Conservation (phyloP, 2,113 vertebrate genomes). For the Cervus canadensis region DNA sequence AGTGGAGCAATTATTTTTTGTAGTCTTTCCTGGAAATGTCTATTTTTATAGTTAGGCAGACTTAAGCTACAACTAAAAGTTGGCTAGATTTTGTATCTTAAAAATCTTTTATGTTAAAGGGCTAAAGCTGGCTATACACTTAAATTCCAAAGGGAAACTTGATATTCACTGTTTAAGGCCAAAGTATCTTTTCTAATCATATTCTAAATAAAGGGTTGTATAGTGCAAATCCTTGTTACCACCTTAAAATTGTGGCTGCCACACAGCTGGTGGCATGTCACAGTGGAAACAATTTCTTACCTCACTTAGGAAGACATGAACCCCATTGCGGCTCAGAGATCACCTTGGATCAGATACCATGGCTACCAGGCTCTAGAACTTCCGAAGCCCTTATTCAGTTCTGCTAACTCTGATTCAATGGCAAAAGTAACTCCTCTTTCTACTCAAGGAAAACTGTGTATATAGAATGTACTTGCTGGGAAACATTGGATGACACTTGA, state of each 20-base stretch:
- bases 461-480: neutral
- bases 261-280: neutral
- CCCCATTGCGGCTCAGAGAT: neutral
- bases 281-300: neutral
- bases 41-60: neutral
- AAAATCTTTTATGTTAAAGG: neutral
- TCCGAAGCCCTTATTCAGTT: neutral
- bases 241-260: neutral
- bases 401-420: neutral
- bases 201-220: neutral
- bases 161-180: slow-evolving; percentile 3
- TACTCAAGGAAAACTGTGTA: neutral
- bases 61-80: neutral
- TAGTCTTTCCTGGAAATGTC: neutral
- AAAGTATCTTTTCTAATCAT: neutral
- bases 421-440: neutral
- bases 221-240: neutral
- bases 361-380: neutral
- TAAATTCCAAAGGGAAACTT: slow-evolving; percentile 16
- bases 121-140: neutral
- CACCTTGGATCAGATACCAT: neutral
- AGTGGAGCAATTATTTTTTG: slow-evolving; percentile 3
- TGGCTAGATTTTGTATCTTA: neutral
- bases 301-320: neutral
- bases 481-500: neutral